Percentiles rank a stretch among this genome's conserved stretches.
Evolutionary conservation across 1,140 invertebrate genomes (phyloP).

Genomic region (silkworm (Bombyx mori)): ASM3026992v2 NC_085125.1:6121001-6121500

Average conservation of each 20-base stretch:
- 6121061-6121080: no score
- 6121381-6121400: neutral
- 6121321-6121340: conserved; percentile 60
- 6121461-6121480: no score
- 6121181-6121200: conserved; percentile 35
- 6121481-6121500: no score
- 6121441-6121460: no score
- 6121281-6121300: conserved; percentile 52
- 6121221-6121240: conserved; percentile 32
- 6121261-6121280: conserved; percentile 64
- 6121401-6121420: no score
- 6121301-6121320: conserved; percentile 59
- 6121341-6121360: conserved; percentile 54
- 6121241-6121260: conserved; percentile 51
- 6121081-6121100: no score
- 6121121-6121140: conserved; percentile 19
- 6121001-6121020: no score
- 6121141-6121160: conserved; percentile 16
- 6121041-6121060: no score
- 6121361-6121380: conserved; percentile 14
- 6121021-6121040: no score
- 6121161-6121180: conserved; percentile 11
- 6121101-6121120: no score
- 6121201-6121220: conserved; percentile 38
- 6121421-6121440: no score